phyloP scores from a whole-genome alignment of 2,888 invertebrate species.

The Parascotia fuliginaria region DNA sequence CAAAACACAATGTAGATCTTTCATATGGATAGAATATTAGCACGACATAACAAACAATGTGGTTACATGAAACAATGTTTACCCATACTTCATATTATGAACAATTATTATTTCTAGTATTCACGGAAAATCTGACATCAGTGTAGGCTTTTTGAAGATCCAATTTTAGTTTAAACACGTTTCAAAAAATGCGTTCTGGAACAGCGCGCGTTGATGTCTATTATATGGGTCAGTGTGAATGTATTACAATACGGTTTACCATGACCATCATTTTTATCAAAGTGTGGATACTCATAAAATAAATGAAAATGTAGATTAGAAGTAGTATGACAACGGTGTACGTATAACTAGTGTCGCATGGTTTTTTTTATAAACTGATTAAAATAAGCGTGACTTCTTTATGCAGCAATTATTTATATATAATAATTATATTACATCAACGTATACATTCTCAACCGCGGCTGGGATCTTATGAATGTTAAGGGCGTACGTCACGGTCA shows the following conservation, averaged over 20 bases:
- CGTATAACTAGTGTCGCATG: no score
- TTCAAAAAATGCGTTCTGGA: slow-evolving; percentile 1
- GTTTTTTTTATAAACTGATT: no score
- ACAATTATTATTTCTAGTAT: background rate
- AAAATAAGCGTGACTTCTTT: no score
- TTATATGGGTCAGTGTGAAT: slow-evolving; percentile 56
- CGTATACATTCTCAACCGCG: no score
- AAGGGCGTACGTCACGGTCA: no score
- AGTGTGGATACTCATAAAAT: no score
- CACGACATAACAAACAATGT: background rate
- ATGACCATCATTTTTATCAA: no score
- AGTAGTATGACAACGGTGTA: no score
- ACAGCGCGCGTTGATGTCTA: slow-evolving; percentile 76
- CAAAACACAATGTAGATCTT: slow-evolving; percentile 1
- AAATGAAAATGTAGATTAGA: no score
- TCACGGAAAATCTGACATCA: slow-evolving; percentile 3
- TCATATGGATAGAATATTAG: background rate
- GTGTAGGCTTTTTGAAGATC: background rate
- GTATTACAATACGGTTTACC: slow-evolving; percentile 14
- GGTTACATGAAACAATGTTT: slow-evolving; percentile 4
- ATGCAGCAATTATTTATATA: slow-evolving; percentile 6
- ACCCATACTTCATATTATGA: background rate
- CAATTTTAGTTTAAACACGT: background rate
- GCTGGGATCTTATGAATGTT: no score
- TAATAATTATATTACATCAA: slow-evolving; percentile 5